Evolutionary conservation across 2,113 vertebrate genomes (phyloP), one percentile per base, ranked within the genome.

Genomic region (Xiphophorus hellerii): DNA sequence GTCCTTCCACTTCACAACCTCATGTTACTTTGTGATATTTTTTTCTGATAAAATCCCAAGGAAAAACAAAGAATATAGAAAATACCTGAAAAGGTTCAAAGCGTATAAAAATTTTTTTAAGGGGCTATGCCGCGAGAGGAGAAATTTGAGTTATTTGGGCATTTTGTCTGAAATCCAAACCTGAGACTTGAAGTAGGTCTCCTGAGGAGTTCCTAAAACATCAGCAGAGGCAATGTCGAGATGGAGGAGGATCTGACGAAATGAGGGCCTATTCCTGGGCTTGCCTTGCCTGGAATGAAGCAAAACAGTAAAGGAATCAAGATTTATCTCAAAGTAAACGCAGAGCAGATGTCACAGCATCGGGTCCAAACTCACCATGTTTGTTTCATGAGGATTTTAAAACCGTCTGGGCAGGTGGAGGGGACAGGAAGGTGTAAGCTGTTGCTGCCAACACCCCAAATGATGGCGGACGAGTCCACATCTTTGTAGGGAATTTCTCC

Each of bases 381-480:
- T 88, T 99, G 98, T 87, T 97, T 99, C 98, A 99, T 99, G 81
- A 99, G 97, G 92, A 99, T 97, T 93, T 99, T 99, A 94, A 99
- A 99, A 78, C 98, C 98, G 44, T 99, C 98, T 0, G 98, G 98
- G 87, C 97, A 98, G 28, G 98, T 99, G 66, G 98, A 98, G 73
- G 98, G 98, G 73, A 99, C 98, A 0, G 98, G 98, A 77, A 99
- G 98, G 87, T 99, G 98, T 3, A 99, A 94, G 85, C 98, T 99
- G 87, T 99, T 99, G 87, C 98, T 99, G 76, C 98, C 98, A 17
- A 99, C 98, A 12, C 98, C 98, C 98, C 98, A 99, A 39, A 99
- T 99, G 73, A 99, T 99, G 90, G 98, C 98, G 0, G 98, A 99
- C 2, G 98, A 99, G 87, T 99, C 98, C 28, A 99, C 98, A 0